phyloP scores from a whole-genome alignment of 2,113 vertebrate species.

The Brevimyrus niger region DNA sequence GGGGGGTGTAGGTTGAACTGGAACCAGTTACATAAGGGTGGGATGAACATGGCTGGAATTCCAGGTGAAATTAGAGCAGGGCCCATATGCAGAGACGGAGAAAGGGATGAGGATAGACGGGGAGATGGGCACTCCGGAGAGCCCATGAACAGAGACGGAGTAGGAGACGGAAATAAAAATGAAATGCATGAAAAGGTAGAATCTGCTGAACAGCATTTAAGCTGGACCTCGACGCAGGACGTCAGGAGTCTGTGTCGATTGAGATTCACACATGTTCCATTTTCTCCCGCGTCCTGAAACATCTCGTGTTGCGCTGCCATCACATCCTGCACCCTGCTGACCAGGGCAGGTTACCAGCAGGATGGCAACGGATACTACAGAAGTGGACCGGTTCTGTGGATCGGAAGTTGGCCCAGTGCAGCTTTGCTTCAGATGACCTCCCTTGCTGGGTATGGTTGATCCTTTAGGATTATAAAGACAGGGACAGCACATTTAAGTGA shows the following conservation, averaged over 20 bases:
- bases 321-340: neutral
- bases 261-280: neutral
- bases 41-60: neutral
- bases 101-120: neutral
- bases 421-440: neutral
- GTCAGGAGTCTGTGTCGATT: neutral
- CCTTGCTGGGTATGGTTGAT: neutral
- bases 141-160: constrained; percentile 2
- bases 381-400: neutral
- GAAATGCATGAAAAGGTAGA: neutral
- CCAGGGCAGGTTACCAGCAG: neutral
- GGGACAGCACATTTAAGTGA: neutral
- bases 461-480: neutral
- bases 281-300: neutral
- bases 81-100: neutral
- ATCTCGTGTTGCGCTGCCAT: neutral
- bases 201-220: neutral
- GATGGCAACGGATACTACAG: neutral
- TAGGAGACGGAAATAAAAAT: neutral
- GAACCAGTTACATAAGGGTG: neutral
- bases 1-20: neutral
- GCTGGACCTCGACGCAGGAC: neutral
- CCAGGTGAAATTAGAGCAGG: neutral
- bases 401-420: neutral
- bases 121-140: neutral